A percentile compares a stretch with the other conserved stretches of the same genome.
phyloP scores from a whole-genome alignment of 2,888 invertebrate genomes.

The Caenorhabditis auriculariae region DNA sequence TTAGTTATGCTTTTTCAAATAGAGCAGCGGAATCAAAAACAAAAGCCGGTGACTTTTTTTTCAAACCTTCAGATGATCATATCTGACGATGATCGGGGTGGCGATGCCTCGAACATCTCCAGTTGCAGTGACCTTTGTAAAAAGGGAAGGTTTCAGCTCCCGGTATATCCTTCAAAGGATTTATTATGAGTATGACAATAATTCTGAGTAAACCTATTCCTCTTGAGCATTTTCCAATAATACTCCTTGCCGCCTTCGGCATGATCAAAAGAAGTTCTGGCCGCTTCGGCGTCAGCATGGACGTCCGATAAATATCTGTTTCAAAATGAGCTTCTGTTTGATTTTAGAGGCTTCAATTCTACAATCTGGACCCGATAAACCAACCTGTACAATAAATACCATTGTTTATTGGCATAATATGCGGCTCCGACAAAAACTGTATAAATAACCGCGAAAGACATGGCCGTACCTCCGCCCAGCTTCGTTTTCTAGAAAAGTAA shows the following conservation, averaged over 20 bases:
- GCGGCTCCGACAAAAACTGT: conserved; percentile 40
- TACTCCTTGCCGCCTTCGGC: conserved; percentile 59
- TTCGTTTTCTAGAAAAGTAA: too few species aligned
- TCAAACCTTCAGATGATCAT: conserved; percentile 46
- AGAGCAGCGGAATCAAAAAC: neutral
- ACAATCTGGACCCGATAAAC: neutral
- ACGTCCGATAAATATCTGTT: conserved; percentile 53
- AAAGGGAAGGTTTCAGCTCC: conserved; percentile 37
- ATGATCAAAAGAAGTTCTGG: conserved; percentile 48
- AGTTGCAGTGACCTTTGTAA: conserved; percentile 44
- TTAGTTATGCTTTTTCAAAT: too few species aligned
- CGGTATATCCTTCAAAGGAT: conserved; percentile 29
- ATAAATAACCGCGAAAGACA: conserved; percentile 49
- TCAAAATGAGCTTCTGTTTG: neutral
- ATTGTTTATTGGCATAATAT: conserved; percentile 46
- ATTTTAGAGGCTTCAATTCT: neutral
- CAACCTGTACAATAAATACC: conserved; percentile 54
- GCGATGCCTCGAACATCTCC: conserved; percentile 52
- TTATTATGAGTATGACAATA: neutral
- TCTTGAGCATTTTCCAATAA: conserved; percentile 55
- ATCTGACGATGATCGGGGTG: conserved; percentile 49
- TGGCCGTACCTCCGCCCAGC: conserved; percentile 37
- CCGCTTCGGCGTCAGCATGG: conserved; percentile 51
- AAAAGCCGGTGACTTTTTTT: neutral
- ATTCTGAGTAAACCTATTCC: conserved; percentile 43